A percentile compares a stretch with the other conserved stretches of the same genome.
These are phyloP conservation scores for Dicrostonyx torquatus DNA, from an alignment of 2,797 vertebrate species.

Conservation along the genomic window DNA sequence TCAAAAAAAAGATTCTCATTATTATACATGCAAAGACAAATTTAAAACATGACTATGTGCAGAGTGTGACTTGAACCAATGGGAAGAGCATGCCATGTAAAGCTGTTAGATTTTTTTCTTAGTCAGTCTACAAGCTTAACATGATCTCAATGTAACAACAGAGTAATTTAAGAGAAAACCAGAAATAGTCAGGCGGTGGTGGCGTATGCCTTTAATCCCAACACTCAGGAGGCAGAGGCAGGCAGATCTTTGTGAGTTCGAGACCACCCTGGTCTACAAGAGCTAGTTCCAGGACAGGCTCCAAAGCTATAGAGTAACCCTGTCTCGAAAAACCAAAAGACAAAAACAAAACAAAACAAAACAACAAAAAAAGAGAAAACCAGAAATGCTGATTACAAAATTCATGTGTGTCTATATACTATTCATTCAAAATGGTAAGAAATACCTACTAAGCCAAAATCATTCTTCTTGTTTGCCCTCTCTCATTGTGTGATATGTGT, in stretches of 20 bases:
- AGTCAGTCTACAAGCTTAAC: background rate
- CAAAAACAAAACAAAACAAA: too few relatives aligned
- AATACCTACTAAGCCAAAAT: background rate
- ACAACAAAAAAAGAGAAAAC: background rate
- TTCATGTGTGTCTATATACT: background rate
- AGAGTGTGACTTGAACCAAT: background rate
- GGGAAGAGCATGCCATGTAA: background rate
- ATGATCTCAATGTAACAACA: background rate
- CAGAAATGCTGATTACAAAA: background rate
- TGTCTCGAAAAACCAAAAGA: too few relatives aligned
- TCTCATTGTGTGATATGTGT: background rate
- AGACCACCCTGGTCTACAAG: too few relatives aligned
- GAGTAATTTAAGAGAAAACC: background rate
- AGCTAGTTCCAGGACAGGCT: too few relatives aligned
- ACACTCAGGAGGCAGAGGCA: too few relatives aligned
- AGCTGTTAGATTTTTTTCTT: background rate
- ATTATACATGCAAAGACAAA: background rate
- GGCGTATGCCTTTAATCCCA: too few relatives aligned
- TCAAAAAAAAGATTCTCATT: background rate
- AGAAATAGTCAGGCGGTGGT: too few relatives aligned
- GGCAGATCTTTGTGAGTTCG: too few relatives aligned
- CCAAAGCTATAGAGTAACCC: too few relatives aligned
- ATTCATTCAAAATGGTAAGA: background rate
- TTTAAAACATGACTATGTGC: background rate
- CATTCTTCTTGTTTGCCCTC: background rate